phyloP scores from a whole-genome alignment of 1,140 invertebrate genomes.

The Drosophila virilis region DNA sequence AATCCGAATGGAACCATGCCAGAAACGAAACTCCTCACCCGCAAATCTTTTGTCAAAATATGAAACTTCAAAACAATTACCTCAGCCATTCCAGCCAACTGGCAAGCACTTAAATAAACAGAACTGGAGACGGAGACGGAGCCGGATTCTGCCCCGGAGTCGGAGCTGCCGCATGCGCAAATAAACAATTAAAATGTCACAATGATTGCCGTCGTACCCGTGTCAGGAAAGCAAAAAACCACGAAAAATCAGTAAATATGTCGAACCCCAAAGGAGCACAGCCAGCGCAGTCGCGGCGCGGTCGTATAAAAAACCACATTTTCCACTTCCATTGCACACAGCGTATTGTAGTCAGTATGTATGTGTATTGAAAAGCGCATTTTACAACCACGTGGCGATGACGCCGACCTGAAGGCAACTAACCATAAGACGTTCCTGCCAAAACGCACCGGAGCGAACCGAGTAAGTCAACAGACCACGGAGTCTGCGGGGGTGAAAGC shows the following conservation, averaged over 20 bases:
- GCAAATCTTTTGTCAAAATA: conserved; percentile 70
- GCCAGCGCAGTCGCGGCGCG: neutral
- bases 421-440: conserved; percentile 48
- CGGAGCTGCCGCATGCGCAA: conserved; percentile 56
- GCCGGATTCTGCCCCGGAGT: conserved; percentile 30
- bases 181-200: conserved; percentile 84
- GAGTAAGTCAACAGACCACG: conserved; percentile 43
- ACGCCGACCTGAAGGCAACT: conserved; percentile 17
- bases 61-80: conserved; percentile 59
- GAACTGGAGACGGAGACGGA: neutral
- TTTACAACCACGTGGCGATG: conserved; percentile 71
- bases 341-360: conserved; percentile 54
- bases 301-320: no score
- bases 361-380: conserved; percentile 71
- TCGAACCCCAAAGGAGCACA: conserved; percentile 57
- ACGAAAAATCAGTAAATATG: conserved; percentile 73
- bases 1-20: conserved; percentile 2
- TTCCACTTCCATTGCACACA: neutral
- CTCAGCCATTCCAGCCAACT: conserved; percentile 33
- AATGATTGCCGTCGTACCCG: conserved; percentile 78
- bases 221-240: conserved; percentile 81
- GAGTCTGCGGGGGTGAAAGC: conserved; percentile 3
- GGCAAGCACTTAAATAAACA: conserved; percentile 56
- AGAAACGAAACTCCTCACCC: conserved; percentile 54
- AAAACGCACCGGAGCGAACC: conserved; percentile 51